Evolutionary conservation across 2,888 invertebrate genomes (phyloP), one percentile per base, ranked within the genome.

Genomic region (Cecidostiba fungosa): DNA sequence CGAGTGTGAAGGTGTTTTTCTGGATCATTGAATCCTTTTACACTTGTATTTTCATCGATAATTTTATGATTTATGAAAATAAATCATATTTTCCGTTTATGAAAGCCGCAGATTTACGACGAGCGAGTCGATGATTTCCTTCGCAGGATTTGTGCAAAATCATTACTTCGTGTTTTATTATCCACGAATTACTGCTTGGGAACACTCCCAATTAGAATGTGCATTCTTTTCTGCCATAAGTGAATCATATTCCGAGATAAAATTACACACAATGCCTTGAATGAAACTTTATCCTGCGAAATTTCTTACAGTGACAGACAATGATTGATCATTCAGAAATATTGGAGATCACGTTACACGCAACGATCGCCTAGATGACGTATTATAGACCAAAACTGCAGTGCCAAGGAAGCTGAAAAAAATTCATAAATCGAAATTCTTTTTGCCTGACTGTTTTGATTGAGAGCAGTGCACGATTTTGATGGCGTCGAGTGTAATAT

Each of bases 321-420:
- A 80, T 80, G 72, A 80, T 80, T 59, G 54, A 80, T 80, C 39
- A 59, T 73, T 59, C 36, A 59, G 39, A 29, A 32, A 50, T 29
- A 36, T 32, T 32, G 14, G 43, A 69, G 19, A 66, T 43, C 19
- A 6, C 26, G 23, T n/a, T 26, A 10, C 26, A 32, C 32, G 69
- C 29, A 14, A 23, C 32, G 59, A 77, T 32, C n/a, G 8, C n/a
- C 8, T 8, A 39, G 59, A 59, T 29, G 59, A 39, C 23, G 36
- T 8, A 4, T 19, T 8, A 4, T 19, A 70, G 10, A n/a, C n/a
- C 23, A 23, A 10, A 62, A 23, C 59, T 23, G 23, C 23, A 59
- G 23, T 23, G 5, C 50, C 1, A 66, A 66, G 29, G 14, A 29
- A 29, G 1, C 3, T 62, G n/a, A 12, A 23, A 32, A n/a, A 70